Evolutionary conservation across 2,888 invertebrate genomes (phyloP).

Genomic region (Macrophya alboannulata): DNA sequence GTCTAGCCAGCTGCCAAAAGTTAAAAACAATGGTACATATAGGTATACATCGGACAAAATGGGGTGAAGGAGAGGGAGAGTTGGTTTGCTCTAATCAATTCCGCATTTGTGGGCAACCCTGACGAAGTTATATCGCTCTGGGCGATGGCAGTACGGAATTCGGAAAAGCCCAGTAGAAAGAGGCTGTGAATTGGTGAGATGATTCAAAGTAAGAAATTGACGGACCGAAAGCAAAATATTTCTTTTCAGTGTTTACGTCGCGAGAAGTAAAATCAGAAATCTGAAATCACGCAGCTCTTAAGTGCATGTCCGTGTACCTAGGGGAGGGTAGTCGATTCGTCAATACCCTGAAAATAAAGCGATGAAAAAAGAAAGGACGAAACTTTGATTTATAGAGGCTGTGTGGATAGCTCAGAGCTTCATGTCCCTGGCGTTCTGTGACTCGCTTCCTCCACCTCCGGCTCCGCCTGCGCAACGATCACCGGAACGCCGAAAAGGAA

Average conservation of each 20-base stretch:
- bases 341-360: conserved; percentile 58
- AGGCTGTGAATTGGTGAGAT: not conserved
- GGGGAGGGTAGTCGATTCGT: conserved; percentile 59
- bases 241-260: conserved; percentile 33
- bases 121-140: conserved; percentile 37
- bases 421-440: conserved; percentile 44
- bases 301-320: conserved; percentile 60
- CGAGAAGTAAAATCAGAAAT: conserved; percentile 31
- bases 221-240: conserved; percentile 40
- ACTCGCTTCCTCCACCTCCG: conserved; percentile 28
- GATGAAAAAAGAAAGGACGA: conserved; percentile 59
- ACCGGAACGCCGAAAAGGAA: not conserved
- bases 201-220: conserved; percentile 23
- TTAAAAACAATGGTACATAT: not conserved
- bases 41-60: not conserved
- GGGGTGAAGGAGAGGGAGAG: not conserved
- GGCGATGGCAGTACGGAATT: conserved; percentile 19
- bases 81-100: conserved; percentile 39
- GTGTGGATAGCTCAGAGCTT: conserved; percentile 43
- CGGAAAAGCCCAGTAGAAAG: not conserved
- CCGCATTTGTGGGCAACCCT: conserved; percentile 19
- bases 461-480: conserved; percentile 6
- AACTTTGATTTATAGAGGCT: conserved; percentile 68
- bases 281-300: conserved; percentile 43
- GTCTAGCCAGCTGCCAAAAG: not conserved